Conservation (phyloP, 2,888 invertebrate genomes). For the Heliconius aoede region DNA sequence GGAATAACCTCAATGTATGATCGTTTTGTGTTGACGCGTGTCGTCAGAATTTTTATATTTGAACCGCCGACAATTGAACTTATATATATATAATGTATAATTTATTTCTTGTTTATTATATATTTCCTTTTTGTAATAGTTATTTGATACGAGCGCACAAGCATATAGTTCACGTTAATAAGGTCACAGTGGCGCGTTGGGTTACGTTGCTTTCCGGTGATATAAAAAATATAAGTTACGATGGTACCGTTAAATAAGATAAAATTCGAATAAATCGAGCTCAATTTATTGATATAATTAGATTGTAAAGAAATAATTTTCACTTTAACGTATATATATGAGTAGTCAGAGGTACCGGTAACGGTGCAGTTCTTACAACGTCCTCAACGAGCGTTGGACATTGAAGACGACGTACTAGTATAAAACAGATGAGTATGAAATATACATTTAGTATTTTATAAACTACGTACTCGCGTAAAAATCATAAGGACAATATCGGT, state of each 20-base stretch:
- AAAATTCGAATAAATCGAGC: conserved; percentile 81
- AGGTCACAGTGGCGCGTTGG: conserved; percentile 60
- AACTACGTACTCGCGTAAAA: conserved; percentile 82
- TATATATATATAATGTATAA: conserved; percentile 58
- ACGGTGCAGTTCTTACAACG: conserved; percentile 71
- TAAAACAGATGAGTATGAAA: conserved; percentile 62
- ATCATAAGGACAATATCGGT: conserved; percentile 83
- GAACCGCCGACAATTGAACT: conserved; percentile 62
- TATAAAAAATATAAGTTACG: conserved; percentile 57
- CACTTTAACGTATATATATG: conserved; percentile 49
- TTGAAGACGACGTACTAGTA: conserved; percentile 69
- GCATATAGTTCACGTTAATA: conserved; percentile 73
- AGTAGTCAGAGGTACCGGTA: conserved; percentile 50
- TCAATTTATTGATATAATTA: conserved; percentile 76
- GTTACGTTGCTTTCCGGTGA: conserved; percentile 58
- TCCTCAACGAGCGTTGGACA: conserved; percentile 77
- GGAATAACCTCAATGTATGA: conserved; percentile 63
- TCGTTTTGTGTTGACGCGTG: conserved; percentile 69
- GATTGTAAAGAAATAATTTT: conserved; percentile 74
- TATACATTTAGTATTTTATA: conserved; percentile 80
- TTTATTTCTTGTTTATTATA: conserved; percentile 67
- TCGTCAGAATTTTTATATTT: conserved; percentile 79
- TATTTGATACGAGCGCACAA: conserved; percentile 81
- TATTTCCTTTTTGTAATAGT: conserved; percentile 69
- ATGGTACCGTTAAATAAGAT: conserved; percentile 64